Evolutionary conservation across 2,888 invertebrate genomes (phyloP).

Genomic region (Xestia xanthographa): DNA sequence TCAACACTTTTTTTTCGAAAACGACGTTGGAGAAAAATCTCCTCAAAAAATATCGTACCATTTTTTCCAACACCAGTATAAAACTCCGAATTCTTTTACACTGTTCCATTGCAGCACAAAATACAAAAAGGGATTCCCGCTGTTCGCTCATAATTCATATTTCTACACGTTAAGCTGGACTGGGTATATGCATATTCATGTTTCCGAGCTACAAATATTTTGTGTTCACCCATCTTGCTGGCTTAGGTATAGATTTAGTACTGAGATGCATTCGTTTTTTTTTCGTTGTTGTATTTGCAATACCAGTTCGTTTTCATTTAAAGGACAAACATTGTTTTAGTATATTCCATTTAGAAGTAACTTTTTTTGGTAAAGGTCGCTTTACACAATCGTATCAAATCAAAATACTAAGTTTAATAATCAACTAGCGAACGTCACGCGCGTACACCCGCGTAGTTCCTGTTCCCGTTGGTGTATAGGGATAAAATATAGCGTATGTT

Average conservation of each 20-base stretch:
- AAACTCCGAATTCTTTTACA: slow-evolving; percentile 43
- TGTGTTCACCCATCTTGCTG: slow-evolving; percentile 54
- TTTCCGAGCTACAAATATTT: slow-evolving; percentile 66
- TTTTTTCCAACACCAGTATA: slow-evolving; percentile 15
- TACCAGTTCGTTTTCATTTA: not conserved
- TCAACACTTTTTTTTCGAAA: not conserved
- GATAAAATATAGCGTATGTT: too few relatives aligned
- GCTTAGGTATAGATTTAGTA: slow-evolving; percentile 62
- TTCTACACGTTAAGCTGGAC: slow-evolving; percentile 57
- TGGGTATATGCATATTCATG: slow-evolving; percentile 71
- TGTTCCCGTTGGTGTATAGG: too few relatives aligned
- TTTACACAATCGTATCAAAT: too few relatives aligned
- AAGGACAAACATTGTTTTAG: too few relatives aligned
- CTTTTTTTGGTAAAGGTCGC: too few relatives aligned
- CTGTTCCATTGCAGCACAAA: slow-evolving; percentile 34
- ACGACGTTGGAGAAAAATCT: not conserved
- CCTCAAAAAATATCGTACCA: not conserved
- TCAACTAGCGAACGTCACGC: too few relatives aligned
- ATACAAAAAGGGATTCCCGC: slow-evolving; percentile 50
- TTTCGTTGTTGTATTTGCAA: slow-evolving; percentile 8
- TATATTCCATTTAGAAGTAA: too few relatives aligned
- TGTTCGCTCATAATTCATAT: slow-evolving; percentile 57
- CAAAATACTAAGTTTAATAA: too few relatives aligned
- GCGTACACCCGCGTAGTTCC: too few relatives aligned
- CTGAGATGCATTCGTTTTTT: slow-evolving; percentile 16